Percentiles rank a stretch among this genome's conserved stretches.
Evolutionary conservation across 2,113 vertebrate species (phyloP).

Genomic region (Pterocles burchelli): DNA sequence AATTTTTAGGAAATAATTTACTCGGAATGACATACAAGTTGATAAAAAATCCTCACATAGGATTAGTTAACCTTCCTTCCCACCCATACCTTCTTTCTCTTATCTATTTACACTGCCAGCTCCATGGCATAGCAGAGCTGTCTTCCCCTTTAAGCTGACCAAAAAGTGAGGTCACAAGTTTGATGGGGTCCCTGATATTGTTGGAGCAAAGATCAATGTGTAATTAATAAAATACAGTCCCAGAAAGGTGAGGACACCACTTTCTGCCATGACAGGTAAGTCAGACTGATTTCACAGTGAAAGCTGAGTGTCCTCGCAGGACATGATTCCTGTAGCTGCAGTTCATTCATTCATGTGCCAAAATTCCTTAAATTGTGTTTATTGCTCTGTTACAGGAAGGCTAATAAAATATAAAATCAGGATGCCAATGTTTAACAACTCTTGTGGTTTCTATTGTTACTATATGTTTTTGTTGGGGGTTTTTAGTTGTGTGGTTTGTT

Average conservation of each 20-base stretch:
- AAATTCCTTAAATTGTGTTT: not conserved
- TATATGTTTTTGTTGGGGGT: fast-evolving
- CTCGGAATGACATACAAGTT: not conserved
- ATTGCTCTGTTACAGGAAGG: not conserved
- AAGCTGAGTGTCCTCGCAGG: not conserved
- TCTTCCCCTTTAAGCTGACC: not conserved
- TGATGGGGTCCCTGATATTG: fast-evolving
- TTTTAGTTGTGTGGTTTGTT: not conserved
- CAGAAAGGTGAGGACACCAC: not conserved
- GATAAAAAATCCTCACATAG: not conserved
- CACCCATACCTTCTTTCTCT: not conserved
- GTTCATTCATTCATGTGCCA: not conserved
- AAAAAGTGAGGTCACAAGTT: not conserved
- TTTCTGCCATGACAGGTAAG: fast-evolving
- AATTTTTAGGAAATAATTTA: not conserved
- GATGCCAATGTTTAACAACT: not conserved
- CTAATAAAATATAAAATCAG: not conserved
- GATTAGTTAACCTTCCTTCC: not conserved
- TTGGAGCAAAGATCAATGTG: not conserved
- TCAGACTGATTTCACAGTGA: not conserved
- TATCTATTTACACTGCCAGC: not conserved
- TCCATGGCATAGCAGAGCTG: not conserved
- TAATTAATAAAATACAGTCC: not conserved
- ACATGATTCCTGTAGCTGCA: not conserved
- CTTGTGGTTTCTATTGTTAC: not conserved